phyloP scores from a whole-genome alignment of 2,113 vertebrate genomes.

The Pogonocichla stellata region DNA sequence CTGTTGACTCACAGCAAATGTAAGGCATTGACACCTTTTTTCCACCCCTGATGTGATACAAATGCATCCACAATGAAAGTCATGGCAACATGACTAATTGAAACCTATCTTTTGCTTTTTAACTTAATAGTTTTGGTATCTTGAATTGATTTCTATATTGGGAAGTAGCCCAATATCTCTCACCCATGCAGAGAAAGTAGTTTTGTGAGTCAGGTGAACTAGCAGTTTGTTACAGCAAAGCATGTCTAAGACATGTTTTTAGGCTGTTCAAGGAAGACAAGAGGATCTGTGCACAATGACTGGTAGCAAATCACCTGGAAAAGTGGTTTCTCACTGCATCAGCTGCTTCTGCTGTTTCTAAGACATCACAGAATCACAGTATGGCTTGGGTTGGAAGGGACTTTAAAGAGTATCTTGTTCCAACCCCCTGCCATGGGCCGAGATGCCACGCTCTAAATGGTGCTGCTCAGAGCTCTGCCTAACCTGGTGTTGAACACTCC shows the following conservation, averaged over 20 bases:
- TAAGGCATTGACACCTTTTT: background rate
- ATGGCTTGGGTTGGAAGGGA: background rate
- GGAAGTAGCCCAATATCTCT: background rate
- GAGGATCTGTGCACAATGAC: background rate
- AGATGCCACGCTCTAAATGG: background rate
- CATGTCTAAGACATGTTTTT: background rate
- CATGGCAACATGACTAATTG: background rate
- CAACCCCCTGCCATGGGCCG: no score
- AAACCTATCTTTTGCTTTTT: background rate
- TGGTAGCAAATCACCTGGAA: background rate
- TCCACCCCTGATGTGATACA: background rate
- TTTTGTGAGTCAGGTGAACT: background rate
- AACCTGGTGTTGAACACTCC: background rate
- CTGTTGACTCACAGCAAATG: background rate
- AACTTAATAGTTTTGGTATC: background rate
- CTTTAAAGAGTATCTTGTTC: accelerated
- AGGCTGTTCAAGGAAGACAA: background rate
- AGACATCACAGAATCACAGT: background rate
- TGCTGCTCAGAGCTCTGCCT: background rate
- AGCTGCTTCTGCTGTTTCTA: background rate
- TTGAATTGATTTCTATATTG: background rate
- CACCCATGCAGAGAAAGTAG: background rate
- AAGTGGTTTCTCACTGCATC: background rate
- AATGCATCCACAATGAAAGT: background rate
- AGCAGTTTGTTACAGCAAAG: background rate